Percentiles rank a stretch among this genome's conserved stretches.
phyloP scores from a whole-genome alignment of 2,797 vertebrate genomes.

The Cercopithecus mitis region DNA sequence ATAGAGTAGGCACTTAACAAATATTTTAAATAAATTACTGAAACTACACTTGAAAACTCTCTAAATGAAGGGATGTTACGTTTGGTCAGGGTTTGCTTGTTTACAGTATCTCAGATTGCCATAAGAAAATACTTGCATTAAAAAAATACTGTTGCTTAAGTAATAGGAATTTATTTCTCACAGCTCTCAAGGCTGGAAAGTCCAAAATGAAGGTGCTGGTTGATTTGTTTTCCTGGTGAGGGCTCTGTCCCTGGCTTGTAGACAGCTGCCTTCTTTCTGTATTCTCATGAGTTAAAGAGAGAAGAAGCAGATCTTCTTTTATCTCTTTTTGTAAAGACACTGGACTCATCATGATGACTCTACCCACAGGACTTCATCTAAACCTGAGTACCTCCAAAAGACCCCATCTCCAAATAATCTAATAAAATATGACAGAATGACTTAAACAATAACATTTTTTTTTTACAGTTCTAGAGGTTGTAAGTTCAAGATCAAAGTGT shows the following conservation, averaged over 20 bases:
- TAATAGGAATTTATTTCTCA: background rate
- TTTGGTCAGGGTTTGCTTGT: background rate
- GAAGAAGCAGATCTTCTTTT: no score
- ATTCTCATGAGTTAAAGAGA: background rate
- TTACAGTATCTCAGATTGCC: background rate
- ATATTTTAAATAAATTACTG: background rate
- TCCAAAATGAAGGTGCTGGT: background rate
- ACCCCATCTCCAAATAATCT: no score
- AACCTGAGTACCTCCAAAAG: background rate
- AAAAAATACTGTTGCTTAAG: no score
- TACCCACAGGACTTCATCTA: no score
- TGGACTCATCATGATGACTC: background rate
- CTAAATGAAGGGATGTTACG: background rate
- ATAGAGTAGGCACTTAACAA: background rate
- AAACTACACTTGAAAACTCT: background rate
- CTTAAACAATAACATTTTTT: no score
- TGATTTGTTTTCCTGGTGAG: background rate
- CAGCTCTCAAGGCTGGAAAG: background rate
- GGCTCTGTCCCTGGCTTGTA: background rate
- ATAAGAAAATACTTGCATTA: background rate
- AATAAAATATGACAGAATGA: background rate
- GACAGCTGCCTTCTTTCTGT: background rate
- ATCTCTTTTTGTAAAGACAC: background rate
- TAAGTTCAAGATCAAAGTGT: background rate
- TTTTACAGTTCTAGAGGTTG: no score